A percentile compares a stretch with the other conserved stretches of the same genome.
Evolutionary conservation across 2,888 invertebrate genomes (phyloP).

Genomic region (Ommatoiulus sabulosus): DNA sequence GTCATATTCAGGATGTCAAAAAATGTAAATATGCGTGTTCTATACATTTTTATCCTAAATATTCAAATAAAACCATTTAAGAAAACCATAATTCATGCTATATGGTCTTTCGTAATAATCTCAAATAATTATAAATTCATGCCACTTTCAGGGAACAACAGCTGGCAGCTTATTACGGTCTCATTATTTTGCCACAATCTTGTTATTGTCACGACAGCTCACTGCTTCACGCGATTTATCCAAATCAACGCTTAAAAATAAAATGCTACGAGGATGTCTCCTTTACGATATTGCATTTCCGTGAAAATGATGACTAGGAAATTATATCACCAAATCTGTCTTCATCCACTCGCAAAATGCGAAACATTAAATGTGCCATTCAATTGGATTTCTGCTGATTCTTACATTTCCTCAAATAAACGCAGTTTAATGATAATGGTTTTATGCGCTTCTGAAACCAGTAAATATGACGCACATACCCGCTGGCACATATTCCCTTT

Average conservation of each 20-base stretch:
- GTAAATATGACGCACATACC: constrained; percentile 14
- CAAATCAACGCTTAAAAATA: neutral
- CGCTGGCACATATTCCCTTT: neutral
- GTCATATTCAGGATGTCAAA: too few relatives aligned
- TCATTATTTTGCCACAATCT: neutral
- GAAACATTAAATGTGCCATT: neutral
- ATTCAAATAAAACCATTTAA: too few relatives aligned
- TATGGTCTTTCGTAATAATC: too few relatives aligned
- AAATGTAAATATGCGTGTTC: too few relatives aligned
- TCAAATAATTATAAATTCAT: constrained; percentile 2
- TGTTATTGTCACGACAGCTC: neutral
- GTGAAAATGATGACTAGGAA: neutral
- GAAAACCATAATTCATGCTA: too few relatives aligned
- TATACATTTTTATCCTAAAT: too few relatives aligned
- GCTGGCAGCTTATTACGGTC: neutral
- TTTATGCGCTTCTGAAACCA: constrained; percentile 9
- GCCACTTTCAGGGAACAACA: neutral
- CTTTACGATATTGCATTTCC: neutral
- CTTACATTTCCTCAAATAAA: constrained; percentile 34
- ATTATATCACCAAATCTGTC: neutral
- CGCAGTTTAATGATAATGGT: constrained; percentile 21
- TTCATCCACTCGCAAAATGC: neutral
- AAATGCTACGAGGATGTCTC: too few relatives aligned
- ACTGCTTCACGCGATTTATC: neutral
- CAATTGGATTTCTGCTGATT: constrained; percentile 22